phyloP scores from a whole-genome alignment of 2,113 vertebrate genomes.

The Sceloporus tristichus region DNA sequence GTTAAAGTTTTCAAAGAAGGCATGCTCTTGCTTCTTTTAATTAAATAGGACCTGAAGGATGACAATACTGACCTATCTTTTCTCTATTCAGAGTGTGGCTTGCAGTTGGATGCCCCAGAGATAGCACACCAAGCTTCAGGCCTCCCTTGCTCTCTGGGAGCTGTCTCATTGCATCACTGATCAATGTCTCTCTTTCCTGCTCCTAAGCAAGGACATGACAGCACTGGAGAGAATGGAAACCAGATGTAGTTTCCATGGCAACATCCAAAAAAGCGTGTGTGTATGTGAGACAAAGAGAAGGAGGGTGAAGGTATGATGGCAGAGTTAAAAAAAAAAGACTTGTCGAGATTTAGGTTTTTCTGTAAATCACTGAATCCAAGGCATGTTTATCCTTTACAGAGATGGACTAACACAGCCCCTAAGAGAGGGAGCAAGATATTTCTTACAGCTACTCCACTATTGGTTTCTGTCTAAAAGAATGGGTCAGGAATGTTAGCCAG shows the following conservation, averaged over 20 bases:
- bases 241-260: slow-evolving; percentile 81
- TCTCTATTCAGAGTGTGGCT: slow-evolving; percentile 37
- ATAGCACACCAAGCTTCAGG: slow-evolving; percentile 31
- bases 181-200: slow-evolving; percentile 71
- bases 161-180: slow-evolving; percentile 72
- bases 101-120: slow-evolving; percentile 48
- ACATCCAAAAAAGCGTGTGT: slow-evolving; percentile 68
- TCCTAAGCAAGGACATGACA: slow-evolving; percentile 66
- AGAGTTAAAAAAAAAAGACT: not conserved
- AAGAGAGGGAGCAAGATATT: not conserved
- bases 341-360: slow-evolving; percentile 63
- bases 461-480: not conserved
- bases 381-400: slow-evolving; percentile 41
- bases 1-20: slow-evolving; percentile 6
- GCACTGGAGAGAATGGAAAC: slow-evolving; percentile 74
- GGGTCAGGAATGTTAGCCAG: not conserved
- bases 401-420: slow-evolving; percentile 25
- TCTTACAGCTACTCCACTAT: slow-evolving; percentile 8
- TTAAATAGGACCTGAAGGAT: slow-evolving; percentile 57
- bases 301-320: slow-evolving; percentile 46
- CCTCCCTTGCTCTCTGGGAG: slow-evolving; percentile 50
- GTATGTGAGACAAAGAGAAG: slow-evolving; percentile 44
- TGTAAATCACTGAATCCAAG: slow-evolving; percentile 56
- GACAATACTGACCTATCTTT: slow-evolving; percentile 49
- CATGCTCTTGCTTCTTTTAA: slow-evolving; percentile 60